Percentiles rank a stretch among this genome's conserved stretches.
These are phyloP conservation scores for Mesembrinibis cayennensis DNA, from an alignment of 2,113 vertebrate species.

Conservation along the genomic window DNA sequence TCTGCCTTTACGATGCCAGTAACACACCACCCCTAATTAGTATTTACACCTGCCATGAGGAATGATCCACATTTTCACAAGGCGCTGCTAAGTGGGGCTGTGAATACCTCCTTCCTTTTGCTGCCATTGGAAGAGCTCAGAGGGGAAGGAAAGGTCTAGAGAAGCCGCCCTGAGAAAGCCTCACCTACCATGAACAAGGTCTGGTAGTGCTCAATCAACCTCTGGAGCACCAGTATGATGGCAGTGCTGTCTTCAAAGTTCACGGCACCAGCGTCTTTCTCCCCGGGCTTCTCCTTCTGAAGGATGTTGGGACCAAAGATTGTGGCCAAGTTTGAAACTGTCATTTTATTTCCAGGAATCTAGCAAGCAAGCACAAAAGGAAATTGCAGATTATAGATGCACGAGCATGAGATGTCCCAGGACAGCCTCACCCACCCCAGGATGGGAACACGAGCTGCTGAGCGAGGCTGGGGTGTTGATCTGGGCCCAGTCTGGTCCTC, in stretches of 20 bases:
- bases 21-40: not conserved
- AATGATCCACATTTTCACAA: not conserved
- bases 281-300: slow-evolving; percentile 77
- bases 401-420: not conserved
- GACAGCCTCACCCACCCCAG: not conserved
- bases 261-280: slow-evolving; percentile 73
- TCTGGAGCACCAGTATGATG: slow-evolving; percentile 84
- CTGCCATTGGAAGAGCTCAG: not conserved
- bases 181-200: slow-evolving; percentile 81
- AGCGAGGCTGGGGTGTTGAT: rapidly evolving
- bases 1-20: not conserved
- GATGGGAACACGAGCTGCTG: not conserved
- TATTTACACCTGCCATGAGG: not conserved
- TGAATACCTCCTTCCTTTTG: not conserved
- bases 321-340: slow-evolving; percentile 86
- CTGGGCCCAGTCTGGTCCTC: not conserved
- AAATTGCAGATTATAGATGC: not conserved
- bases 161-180: not conserved
- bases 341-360: slow-evolving; percentile 95
- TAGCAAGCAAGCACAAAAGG: slow-evolving; percentile 18
- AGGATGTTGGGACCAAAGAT: slow-evolving; percentile 92
- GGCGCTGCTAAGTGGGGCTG: not conserved
- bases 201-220: slow-evolving; percentile 86
- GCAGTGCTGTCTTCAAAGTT: slow-evolving; percentile 85
- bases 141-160: not conserved